Base-by-base conservation (phyloP, 2,888 invertebrate genomes). In the Mythimna vitellina region DNA sequence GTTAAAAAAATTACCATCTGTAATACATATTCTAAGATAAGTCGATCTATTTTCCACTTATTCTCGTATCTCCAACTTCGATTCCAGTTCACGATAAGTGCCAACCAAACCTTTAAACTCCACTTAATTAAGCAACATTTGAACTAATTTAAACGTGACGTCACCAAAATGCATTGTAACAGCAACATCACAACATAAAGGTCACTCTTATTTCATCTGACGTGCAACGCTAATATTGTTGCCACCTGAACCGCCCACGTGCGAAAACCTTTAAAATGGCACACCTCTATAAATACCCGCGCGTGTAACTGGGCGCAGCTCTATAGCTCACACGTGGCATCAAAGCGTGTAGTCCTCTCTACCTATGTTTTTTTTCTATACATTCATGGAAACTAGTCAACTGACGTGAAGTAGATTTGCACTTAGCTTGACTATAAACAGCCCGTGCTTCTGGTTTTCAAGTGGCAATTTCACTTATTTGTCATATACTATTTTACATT, bases 321-420 rank as follows among this genome's bases (percentile, higher is more conserved):
- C 38, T 49, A 54, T 25, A 54, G 57, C 17, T 32, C 20, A 57
- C 77, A 81, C 78, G 78, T 78, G 78, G 69, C 54, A 20, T 53
- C 51, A 22, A n/a, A 46, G 51, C 61, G 42, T 53, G 76, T n/a
- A 38, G 35, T 4, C 35, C 35, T 35, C 9, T 17, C 8, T n/a
- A 42, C 54, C 62, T n/a, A 14, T 60, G 12, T 58, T 35, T 42
- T 20, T 46, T 65, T 62, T 65, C 12, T 42, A 60, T 64, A 53
- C 35, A 57, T 46, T 58, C 51, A 65, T 25, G 42, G 49, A 56
- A 73, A 25, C n/a, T 38, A 49, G 20, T 32, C 46, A 22, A 25
- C 12, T n/a, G 58, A 20, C 58, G 20, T 56, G 20, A 20, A 22
- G 29, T 20, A 29, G 9, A 32, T 6, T 32, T 12, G 35, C 32